Conservation (phyloP, 2,888 invertebrate genomes). For the Orthonychiurus folsomi region DNA sequence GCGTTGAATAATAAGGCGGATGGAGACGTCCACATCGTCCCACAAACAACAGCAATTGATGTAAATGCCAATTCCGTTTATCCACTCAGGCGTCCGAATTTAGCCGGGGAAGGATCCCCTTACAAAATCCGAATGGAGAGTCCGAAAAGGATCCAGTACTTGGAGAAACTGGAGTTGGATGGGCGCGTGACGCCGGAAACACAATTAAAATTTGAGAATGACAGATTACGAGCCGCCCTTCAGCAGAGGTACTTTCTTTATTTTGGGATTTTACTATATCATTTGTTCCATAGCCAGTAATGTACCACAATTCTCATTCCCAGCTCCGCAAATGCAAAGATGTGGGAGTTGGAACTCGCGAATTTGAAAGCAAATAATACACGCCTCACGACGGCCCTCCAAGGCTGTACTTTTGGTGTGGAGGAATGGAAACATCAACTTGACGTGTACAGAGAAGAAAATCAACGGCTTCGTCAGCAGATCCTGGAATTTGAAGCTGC, state of each 20-base stretch:
- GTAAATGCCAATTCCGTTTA: neutral
- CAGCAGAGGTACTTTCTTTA: constrained; percentile 95
- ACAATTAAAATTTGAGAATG: constrained; percentile 94
- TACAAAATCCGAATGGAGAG: neutral
- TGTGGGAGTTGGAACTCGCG: constrained; percentile 94
- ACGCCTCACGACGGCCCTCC: constrained; percentile 85
- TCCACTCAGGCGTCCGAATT: neutral
- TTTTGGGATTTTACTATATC: neutral
- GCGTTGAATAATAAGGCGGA: neutral
- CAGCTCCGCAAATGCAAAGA: constrained; percentile 96
- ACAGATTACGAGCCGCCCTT: constrained; percentile 84
- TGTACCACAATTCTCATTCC: neutral
- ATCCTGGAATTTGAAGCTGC: constrained; percentile 62
- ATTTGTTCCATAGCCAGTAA: neutral
- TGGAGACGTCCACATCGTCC: neutral
- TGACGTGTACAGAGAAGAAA: constrained; percentile 84
- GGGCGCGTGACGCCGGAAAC: constrained; percentile 54
- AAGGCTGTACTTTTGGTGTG: constrained; percentile 91
- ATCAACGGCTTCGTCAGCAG: constrained; percentile 68
- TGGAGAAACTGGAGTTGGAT: constrained; percentile 28
- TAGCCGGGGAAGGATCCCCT: neutral
- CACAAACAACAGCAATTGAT: neutral
- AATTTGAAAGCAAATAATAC: constrained; percentile 94
- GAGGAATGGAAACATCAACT: constrained; percentile 95
- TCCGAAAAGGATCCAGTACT: neutral